Evolutionary conservation across 1,140 invertebrate genomes (phyloP).

Genomic region (Condylostylus longicornis): DNA sequence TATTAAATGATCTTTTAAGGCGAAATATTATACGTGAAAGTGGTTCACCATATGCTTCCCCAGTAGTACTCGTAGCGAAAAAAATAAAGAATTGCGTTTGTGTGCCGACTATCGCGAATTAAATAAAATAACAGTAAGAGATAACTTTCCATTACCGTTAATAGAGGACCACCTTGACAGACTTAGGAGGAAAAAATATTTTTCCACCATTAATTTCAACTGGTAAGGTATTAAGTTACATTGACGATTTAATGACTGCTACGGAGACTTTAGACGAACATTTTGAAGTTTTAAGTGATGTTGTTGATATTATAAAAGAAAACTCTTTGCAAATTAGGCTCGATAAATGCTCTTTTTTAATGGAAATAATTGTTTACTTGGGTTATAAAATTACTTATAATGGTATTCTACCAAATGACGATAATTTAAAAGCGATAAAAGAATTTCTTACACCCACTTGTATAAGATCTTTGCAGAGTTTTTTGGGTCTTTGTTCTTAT

Average conservation of each 20-base stretch:
- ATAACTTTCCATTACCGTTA: constrained; percentile 21
- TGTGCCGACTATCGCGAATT: constrained; percentile 15
- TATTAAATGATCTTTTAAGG: constrained; percentile 14
- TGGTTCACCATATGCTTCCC: constrained; percentile 19
- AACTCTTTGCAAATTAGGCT: constrained; percentile 26
- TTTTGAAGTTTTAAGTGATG: constrained; percentile 10
- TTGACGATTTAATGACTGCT: constrained; percentile 10
- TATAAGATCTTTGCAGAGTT: constrained; percentile 20
- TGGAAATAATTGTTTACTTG: constrained; percentile 21
- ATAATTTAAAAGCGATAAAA: constrained; percentile 19
- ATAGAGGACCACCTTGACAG: constrained; percentile 25
- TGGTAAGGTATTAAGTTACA: constrained; percentile 7
- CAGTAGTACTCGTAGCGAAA: constrained; percentile 17
- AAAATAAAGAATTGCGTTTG: constrained; percentile 13
- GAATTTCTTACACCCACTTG: constrained; percentile 17
- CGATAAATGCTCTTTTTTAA: constrained; percentile 27
- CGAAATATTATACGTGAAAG: constrained; percentile 15
- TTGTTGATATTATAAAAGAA: constrained; percentile 14
- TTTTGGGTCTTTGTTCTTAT: constrained; percentile 25
- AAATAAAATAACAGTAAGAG: constrained; percentile 12
- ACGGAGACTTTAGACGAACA: constrained; percentile 5
- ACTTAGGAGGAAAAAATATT: constrained; percentile 12
- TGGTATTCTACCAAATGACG: constrained; percentile 11
- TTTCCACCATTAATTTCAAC: constrained; percentile 18
- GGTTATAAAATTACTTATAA: constrained; percentile 16